Evolutionary conservation across 2,113 vertebrate genomes (phyloP), one percentile per base, ranked within the genome.

Genomic region (Peromyscus leucopus): DNA sequence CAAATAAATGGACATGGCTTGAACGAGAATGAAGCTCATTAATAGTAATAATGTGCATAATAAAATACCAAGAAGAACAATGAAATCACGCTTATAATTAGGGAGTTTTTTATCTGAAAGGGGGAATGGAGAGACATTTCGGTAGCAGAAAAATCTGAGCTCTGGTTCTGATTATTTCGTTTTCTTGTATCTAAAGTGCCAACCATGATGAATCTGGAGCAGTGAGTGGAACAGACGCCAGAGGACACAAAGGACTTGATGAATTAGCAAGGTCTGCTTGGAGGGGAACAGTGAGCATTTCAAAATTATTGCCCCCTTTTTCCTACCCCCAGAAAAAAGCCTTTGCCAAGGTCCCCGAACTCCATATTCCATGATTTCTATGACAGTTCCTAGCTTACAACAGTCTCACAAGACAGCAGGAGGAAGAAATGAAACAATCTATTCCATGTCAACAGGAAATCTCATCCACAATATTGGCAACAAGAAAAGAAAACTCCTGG

Each of bases 241-340:
- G 31, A 33, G 26, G 85, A 80, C 33, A 79, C 26, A 87, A 33
- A 39, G 36, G 51, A 26, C 28, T 84, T 4, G 46, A 63, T 36
- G 79, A n/a, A 42, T 48, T 51, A 46, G 16, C 59, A 63, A 63
- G 22, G 21, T 48, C 72, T 74, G 36, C 33, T 1, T 0, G 2
- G 19, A 13, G 16, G 13, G n/a, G 17, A 42, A 36, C 39, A 19
- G 15, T 15, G 89, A 63, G 6, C 12, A 0, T 21, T 28, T n/a
- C 22, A 33, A 22, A 11, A 2, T 17, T 7, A 19, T 4, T 0
- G 2, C 12, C 5, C 0, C 5, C 0, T 0, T 2, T 55, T 33
- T 67, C 13, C 48, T 48, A 46, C 16, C 51, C 21, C 16, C 11
- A 74, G 72, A 36, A 0, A 42, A 42, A 51, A 16, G 5, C 6